phyloP scores from a whole-genome alignment of 2,888 invertebrate genomes.

The Deilephila porcellus region DNA sequence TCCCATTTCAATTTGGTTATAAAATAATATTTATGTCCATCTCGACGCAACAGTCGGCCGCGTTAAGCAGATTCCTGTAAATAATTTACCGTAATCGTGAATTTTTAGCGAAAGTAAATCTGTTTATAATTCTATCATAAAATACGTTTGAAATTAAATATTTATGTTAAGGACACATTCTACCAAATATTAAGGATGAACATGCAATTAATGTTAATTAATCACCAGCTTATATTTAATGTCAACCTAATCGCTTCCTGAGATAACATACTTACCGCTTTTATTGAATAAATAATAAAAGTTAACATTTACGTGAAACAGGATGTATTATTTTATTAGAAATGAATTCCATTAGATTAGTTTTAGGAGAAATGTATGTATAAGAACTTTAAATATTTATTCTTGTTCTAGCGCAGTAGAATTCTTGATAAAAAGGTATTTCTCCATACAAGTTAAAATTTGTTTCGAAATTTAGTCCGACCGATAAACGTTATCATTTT shows the following conservation, averaged over 20 bases:
- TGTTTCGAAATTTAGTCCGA: too few species aligned
- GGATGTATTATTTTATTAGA: too few species aligned
- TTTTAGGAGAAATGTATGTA: too few species aligned
- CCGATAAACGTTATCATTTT: too few species aligned
- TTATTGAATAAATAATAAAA: too few species aligned
- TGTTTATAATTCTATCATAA: slow-evolving; percentile 39
- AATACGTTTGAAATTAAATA: not conserved
- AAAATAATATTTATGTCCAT: slow-evolving; percentile 65
- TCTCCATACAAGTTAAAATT: too few species aligned
- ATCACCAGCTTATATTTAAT: slow-evolving; percentile 2
- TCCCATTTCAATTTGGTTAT: slow-evolving; percentile 57
- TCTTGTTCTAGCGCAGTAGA: too few species aligned
- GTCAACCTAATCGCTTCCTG: not conserved
- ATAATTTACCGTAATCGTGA: slow-evolving; percentile 52
- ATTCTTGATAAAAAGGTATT: too few species aligned
- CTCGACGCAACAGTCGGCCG: slow-evolving; percentile 51
- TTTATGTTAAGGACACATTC: not conserved
- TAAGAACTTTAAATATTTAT: too few species aligned
- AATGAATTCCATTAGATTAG: too few species aligned
- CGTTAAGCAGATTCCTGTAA: slow-evolving; percentile 47
- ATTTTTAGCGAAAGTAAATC: slow-evolving; percentile 46
- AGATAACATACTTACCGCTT: not conserved
- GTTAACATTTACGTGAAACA: too few species aligned
- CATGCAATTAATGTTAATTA: not conserved
- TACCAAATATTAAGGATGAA: not conserved